phyloP scores from a whole-genome alignment of 2,797 vertebrate species.

The Rhinogobio ventralis region DNA sequence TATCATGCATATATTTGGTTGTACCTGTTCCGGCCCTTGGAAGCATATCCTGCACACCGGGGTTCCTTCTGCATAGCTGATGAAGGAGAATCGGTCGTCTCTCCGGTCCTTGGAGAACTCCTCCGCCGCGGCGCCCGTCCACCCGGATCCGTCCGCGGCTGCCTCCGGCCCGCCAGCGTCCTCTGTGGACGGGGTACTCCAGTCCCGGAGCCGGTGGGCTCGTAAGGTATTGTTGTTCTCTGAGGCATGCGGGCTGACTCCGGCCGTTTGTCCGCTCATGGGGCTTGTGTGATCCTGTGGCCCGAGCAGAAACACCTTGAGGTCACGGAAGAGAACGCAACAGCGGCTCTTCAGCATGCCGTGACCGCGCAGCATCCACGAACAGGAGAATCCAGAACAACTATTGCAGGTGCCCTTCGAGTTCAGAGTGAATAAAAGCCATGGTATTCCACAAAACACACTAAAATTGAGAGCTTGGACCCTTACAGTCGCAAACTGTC shows the following conservation, averaged over 20 bases:
- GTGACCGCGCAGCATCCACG: constrained; percentile 87
- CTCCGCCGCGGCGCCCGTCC: constrained; percentile 82
- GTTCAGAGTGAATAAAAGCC: constrained; percentile 1
- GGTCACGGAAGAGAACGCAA: constrained; percentile 96
- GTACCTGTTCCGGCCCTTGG: constrained; percentile 97
- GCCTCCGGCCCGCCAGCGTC: constrained; percentile 75
- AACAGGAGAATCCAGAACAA: constrained; percentile 10
- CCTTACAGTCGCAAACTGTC: neutral
- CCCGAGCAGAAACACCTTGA: constrained; percentile 95
- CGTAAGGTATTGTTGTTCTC: constrained; percentile 85
- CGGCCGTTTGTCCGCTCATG: constrained; percentile 82
- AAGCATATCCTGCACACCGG: constrained; percentile 99
- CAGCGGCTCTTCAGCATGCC: constrained; percentile 98
- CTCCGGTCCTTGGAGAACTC: constrained; percentile 91
- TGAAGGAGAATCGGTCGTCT: constrained; percentile 93
- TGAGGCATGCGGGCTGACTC: constrained; percentile 65
- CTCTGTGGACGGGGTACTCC: constrained; percentile 75
- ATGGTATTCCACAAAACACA: constrained; percentile 22
- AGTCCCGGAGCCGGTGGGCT: constrained; percentile 77
- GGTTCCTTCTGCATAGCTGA: constrained; percentile 94
- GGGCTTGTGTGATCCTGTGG: constrained; percentile 83
- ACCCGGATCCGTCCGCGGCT: constrained; percentile 70
- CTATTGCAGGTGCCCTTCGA: neutral
- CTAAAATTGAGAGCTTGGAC: neutral
- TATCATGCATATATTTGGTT: constrained; percentile 53